Conservation (phyloP, 2,797 vertebrate genomes). For the Argentina silus region DNA sequence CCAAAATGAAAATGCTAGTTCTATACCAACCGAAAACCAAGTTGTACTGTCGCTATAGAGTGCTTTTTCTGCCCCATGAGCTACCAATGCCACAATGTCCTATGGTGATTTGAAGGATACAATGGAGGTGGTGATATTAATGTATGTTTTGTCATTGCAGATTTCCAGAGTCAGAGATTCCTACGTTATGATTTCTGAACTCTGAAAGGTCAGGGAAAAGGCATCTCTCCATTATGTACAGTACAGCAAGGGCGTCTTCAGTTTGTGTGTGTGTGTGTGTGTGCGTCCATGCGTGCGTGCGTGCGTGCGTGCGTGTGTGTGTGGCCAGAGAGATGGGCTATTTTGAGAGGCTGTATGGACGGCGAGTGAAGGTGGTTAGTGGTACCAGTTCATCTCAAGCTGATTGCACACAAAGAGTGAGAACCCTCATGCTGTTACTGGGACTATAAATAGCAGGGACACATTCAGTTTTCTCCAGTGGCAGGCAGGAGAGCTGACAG, state of each 20-base stretch:
- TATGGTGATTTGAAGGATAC: not conserved
- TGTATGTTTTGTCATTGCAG: not conserved
- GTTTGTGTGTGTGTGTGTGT: constrained; percentile 4
- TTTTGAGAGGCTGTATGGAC: constrained; percentile 12
- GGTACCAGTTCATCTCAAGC: constrained; percentile 52
- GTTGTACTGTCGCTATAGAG: not conserved
- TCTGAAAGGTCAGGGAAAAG: not conserved
- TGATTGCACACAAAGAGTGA: constrained; percentile 55
- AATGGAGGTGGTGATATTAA: not conserved
- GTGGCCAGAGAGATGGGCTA: constrained; percentile 8
- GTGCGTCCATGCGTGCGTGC: not conserved
- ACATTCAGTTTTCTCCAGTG: constrained; percentile 33
- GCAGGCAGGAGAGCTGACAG: constrained; percentile 50
- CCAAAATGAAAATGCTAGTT: not conserved
- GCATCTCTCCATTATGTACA: not conserved
- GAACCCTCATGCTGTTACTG: constrained; percentile 55
- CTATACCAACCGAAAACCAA: not conserved
- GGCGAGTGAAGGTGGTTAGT: constrained; percentile 40
- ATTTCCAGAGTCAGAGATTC: not conserved
- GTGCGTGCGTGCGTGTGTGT: not conserved
- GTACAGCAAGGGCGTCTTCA: not conserved
- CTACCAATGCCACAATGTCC: not conserved
- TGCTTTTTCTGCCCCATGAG: not conserved
- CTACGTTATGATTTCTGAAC: not conserved
- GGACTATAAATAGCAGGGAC: constrained; percentile 65